A percentile compares a stretch with the other conserved stretches of the same genome.
Evolutionary conservation across 1,140 invertebrate species (phyloP).

Genomic region (Caerostris darwini): DNA sequence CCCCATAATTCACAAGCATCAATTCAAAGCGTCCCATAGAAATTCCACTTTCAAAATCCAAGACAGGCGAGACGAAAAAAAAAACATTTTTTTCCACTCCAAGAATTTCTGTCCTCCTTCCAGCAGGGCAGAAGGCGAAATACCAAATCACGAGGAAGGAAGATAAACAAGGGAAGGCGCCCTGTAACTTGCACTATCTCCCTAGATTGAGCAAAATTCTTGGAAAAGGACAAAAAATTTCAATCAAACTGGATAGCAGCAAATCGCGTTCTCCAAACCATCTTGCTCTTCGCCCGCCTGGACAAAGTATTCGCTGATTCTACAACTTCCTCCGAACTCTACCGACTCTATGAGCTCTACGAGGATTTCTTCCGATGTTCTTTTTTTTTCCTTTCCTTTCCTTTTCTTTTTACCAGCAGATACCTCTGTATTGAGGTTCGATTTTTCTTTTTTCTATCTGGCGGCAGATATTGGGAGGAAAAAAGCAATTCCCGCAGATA

Average conservation of each 20-base stretch:
- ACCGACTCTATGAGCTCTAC: neutral
- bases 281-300: too few species aligned
- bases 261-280: neutral
- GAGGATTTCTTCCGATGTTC: neutral
- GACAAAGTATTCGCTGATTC: constrained; percentile 3
- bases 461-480: neutral
- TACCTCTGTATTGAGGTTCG: neutral
- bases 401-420: neutral
- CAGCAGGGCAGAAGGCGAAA: neutral
- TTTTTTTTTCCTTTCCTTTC: neutral
- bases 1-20: too few species aligned
- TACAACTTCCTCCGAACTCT: neutral
- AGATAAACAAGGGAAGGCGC: neutral
- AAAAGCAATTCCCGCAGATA: neutral
- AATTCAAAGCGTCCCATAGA: too few species aligned
- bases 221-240: neutral
- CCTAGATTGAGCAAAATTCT: neutral
- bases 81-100: too few species aligned
- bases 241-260: neutral
- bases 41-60: too few species aligned
- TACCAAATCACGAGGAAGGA: neutral
- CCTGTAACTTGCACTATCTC: neutral
- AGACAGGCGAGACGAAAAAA: too few species aligned
- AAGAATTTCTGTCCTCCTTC: too few species aligned
- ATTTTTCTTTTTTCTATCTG: neutral